Base-by-base conservation (phyloP, 1,140 invertebrate species). In the Teleopsis dalmanni region DNA sequence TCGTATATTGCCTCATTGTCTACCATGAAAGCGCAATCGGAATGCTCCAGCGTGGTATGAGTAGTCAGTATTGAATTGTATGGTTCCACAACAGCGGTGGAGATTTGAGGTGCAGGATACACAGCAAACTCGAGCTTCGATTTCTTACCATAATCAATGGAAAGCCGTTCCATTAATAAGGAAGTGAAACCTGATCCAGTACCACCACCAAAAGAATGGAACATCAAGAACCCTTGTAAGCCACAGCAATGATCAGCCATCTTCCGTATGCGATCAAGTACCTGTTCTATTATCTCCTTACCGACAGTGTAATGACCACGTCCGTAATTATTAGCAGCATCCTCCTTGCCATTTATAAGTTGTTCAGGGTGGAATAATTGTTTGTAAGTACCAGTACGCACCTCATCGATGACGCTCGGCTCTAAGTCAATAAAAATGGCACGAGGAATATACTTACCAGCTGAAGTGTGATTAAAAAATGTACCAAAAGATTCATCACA, bases 271-370 rank as follows among this genome's bases (percentile, higher is more conserved):
- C 82, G 73, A 65, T 91, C 88, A 50, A 90, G 62, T 3, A 90
- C 87, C 16, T 85, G 62, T 56, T 90, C 87, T 7, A 91, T 83
- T 58, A 88, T 85, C 73, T 89, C 89, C 73, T 88, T 92, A 53
- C 89, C 89, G 64, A 92, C 88, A 49, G 90, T 93, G 77, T 93
- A 93, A 73, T 92, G 89, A 44, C 90, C 89, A 58, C 90, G 78
- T 25, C 87, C 88, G 58, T 90, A 90, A 75, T 91, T 91, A 72
- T 91, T 91, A 47, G 88, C 88, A 23, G 88, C 89, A 70, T 92
- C 89, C 73, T 93, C 88, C 69, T 88, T 88, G 45, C 86, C 86
- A 57, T 84, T 88, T 68, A 89, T 86, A 59, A 90, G 76, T 71
- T 89, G 87, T 71, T 88, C 87, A 42, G 87, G 87, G 68, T 89